Conservation (phyloP, 2,888 invertebrate species). For the Spicauda simplicius region DNA sequence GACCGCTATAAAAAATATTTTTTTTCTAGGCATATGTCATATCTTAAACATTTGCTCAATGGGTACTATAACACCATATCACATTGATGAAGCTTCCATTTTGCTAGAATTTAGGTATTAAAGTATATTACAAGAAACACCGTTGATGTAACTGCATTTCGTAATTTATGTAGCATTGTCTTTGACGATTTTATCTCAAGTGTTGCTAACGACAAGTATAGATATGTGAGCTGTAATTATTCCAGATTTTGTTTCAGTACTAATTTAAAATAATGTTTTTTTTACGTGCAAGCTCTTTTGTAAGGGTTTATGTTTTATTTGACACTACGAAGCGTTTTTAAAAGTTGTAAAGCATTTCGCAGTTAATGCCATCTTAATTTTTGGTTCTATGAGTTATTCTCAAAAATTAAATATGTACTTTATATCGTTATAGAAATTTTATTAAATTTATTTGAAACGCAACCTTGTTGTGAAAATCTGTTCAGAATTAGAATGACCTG, state of each 20-base stretch:
- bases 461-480: neutral
- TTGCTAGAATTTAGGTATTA: slow-evolving; percentile 53
- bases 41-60: slow-evolving; percentile 57
- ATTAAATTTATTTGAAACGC: neutral
- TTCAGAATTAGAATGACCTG: slow-evolving; percentile 6
- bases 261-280: no score
- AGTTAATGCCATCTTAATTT: no score
- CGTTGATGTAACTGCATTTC: slow-evolving; percentile 3
- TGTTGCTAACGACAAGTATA: neutral
- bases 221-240: neutral
- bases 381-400: no score
- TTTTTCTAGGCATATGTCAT: neutral
- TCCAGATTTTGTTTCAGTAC: neutral
- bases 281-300: no score
- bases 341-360: no score
- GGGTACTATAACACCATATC: slow-evolving; percentile 60
- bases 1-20: no score
- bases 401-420: no score
- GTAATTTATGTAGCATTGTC: slow-evolving; percentile 13
- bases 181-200: slow-evolving; percentile 10
- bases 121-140: slow-evolving; percentile 34
- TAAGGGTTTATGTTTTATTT: no score
- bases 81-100: slow-evolving; percentile 59
- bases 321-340: no score
- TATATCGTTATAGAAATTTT: no score